A percentile compares a stretch with the other conserved stretches of the same genome.
These are phyloP conservation scores for Scylla paramamosain DNA, from an alignment of 1,140 invertebrate genomes.

Conservation along the genomic window DNA sequence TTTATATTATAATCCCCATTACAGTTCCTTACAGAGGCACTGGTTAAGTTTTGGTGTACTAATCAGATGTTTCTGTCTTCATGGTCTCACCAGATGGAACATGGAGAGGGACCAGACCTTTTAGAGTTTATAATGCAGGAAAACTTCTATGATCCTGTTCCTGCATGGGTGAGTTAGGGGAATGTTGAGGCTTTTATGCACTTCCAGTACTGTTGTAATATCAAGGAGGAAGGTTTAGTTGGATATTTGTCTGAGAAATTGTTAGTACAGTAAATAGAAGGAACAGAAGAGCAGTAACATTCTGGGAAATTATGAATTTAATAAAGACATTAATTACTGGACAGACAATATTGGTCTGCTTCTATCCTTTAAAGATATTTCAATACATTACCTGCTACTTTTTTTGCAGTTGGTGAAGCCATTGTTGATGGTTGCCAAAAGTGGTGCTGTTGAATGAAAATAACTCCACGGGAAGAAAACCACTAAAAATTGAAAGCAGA, in stretches of 20 bases:
- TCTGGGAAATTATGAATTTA: too few species aligned
- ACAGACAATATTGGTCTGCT: background rate
- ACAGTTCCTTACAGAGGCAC: too few species aligned
- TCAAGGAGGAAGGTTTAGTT: too few species aligned
- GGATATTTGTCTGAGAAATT: too few species aligned
- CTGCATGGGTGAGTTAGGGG: slow-evolving; percentile 33
- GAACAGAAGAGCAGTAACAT: too few species aligned
- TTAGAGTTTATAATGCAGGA: background rate
- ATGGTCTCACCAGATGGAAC: background rate
- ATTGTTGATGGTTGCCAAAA: background rate
- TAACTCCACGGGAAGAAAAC: too few species aligned
- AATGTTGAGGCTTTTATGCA: too few species aligned
- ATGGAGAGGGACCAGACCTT: background rate
- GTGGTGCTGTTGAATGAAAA: background rate
- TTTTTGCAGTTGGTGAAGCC: slow-evolving; percentile 30
- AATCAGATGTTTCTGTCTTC: background rate
- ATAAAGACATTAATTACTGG: too few species aligned
- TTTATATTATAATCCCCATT: too few species aligned
- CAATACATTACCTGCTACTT: background rate
- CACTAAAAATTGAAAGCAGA: background rate
- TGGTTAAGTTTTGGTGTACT: too few species aligned
- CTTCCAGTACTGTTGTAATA: too few species aligned
- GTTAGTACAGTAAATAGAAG: too few species aligned
- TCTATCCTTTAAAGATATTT: background rate
- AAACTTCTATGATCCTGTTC: slow-evolving; percentile 18